A percentile compares a stretch with the other conserved stretches of the same genome.
Conservation (phyloP, 2,797 vertebrate species). For the Aphelocoma californica region DNA sequence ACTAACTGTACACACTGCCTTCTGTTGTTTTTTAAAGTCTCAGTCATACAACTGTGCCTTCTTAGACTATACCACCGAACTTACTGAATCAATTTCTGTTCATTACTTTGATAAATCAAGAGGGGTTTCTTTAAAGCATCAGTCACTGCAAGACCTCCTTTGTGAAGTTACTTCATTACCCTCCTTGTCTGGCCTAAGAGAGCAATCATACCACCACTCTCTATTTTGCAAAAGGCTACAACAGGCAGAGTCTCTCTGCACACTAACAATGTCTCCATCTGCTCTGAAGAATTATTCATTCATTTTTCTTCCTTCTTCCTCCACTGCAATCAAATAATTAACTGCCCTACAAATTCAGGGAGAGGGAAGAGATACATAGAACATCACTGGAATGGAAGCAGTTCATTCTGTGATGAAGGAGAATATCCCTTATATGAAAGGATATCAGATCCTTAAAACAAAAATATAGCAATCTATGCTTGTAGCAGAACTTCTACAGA, state of each 20-base stretch:
- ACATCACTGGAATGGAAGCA: background rate
- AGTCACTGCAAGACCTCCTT: background rate
- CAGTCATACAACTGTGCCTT: background rate
- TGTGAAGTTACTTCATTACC: background rate
- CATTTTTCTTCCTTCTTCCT: background rate
- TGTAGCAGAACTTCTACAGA: background rate
- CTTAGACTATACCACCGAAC: background rate
- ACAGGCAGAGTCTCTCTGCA: background rate
- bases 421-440: background rate
- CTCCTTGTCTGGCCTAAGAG: background rate
- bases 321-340: background rate
- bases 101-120: background rate
- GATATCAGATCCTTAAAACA: background rate
- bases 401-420: background rate
- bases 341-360: background rate
- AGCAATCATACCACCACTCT: background rate
- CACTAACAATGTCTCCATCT: background rate
- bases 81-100: background rate
- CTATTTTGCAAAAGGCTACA: background rate
- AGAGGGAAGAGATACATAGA: background rate
- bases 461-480: background rate
- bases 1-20: background rate
- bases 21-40: background rate
- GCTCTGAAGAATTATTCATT: background rate
- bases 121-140: background rate